Percentiles rank a stretch among this genome's conserved stretches.
phyloP scores from a whole-genome alignment of 1,140 invertebrate species.

The Plutomurus gul region DNA sequence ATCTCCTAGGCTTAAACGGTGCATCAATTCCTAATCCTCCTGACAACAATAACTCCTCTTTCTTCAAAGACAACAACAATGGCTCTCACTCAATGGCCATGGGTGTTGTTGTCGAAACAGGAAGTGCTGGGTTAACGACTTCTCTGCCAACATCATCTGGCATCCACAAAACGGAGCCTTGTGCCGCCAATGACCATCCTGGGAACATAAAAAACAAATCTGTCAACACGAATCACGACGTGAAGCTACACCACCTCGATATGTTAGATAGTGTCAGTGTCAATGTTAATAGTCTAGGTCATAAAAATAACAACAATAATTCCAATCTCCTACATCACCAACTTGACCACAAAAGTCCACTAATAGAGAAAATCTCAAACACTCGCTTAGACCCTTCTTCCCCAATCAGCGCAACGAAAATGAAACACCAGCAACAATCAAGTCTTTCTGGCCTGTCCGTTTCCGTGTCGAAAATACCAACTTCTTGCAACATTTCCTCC shows the following conservation, averaged over 20 bases:
- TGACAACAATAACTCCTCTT: conserved; percentile 51
- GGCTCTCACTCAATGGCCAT: conserved; percentile 27
- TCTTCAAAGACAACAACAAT: conserved; percentile 53
- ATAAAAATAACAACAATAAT: conserved; percentile 35
- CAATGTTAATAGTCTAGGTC: conserved; percentile 6
- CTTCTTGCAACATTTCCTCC: background rate
- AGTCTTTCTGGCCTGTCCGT: conserved; percentile 7
- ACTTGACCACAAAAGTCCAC: conserved; percentile 35
- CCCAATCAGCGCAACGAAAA: background rate
- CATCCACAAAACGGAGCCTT: background rate
- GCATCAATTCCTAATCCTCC: conserved; percentile 36
- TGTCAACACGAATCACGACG: background rate
- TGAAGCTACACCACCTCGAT: conserved; percentile 32
- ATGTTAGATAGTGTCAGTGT: conserved; percentile 16
- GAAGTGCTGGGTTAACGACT: conserved; percentile 43
- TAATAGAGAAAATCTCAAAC: conserved; percentile 45
- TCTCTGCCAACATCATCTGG: conserved; percentile 1
- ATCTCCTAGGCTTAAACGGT: conserved; percentile 28
- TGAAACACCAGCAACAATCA: background rate
- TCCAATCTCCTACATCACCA: conserved; percentile 12
- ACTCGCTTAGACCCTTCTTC: conserved; percentile 26
- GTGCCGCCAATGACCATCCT: conserved; percentile 14
- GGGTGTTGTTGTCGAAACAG: conserved; percentile 12
- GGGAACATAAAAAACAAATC: conserved; percentile 26
- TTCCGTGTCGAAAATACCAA: background rate